Evolutionary conservation across 1,140 invertebrate species (phyloP).

Genomic region (Whitmania pigra): DNA sequence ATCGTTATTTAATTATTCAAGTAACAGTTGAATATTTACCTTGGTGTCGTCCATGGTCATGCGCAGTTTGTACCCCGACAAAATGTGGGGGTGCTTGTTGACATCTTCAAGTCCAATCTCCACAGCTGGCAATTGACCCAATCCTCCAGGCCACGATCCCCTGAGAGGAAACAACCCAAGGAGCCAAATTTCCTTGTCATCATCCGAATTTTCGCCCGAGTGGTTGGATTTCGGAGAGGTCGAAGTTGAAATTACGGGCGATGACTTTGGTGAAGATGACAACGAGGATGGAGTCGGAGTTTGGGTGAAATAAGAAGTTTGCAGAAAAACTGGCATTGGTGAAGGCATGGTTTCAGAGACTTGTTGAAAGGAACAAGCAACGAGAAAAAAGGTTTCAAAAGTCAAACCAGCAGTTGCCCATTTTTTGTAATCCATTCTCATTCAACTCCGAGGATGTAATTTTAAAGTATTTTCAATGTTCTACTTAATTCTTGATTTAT

Average conservation of each 20-base stretch:
- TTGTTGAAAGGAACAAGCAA: neutral
- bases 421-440: no score
- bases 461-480: no score
- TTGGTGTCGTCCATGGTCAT: constrained; percentile 23
- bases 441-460: no score
- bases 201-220: neutral
- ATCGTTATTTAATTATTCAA: neutral
- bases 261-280: neutral
- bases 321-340: neutral
- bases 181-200: constrained; percentile 8
- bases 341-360: constrained; percentile 3
- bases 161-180: constrained; percentile 20
- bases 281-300: neutral
- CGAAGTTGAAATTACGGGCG: neutral
- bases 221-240: neutral
- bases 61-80: constrained; percentile 17
- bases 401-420: no score
- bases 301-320: no score
- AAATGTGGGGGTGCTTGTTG: constrained; percentile 20
- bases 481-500: no score
- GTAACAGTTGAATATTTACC: constrained; percentile 5
- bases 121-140: constrained; percentile 23
- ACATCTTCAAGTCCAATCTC: constrained; percentile 21
- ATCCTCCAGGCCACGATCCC: constrained; percentile 19
- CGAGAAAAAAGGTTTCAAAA: no score